phyloP scores from a whole-genome alignment of 2,888 invertebrate species.

The Nemurella pictetii region DNA sequence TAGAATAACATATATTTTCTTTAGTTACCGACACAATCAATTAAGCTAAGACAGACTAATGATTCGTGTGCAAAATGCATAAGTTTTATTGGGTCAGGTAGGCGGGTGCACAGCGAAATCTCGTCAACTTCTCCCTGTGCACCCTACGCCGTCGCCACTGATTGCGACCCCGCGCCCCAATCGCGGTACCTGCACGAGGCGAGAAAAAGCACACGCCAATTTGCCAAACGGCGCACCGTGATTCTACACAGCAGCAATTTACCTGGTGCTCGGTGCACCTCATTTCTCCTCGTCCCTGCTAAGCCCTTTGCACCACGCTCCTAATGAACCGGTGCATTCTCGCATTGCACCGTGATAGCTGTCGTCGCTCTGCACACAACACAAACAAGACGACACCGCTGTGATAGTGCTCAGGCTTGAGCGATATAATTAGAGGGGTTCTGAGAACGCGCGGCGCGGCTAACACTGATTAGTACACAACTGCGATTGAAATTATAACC shows the following conservation, averaged over 20 bases:
- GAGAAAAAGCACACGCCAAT: not conserved
- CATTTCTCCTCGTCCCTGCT: not conserved
- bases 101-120: too few relatives aligned
- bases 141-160: too few relatives aligned
- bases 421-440: not conserved
- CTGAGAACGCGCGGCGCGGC: not conserved
- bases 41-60: too few relatives aligned
- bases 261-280: not conserved
- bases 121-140: too few relatives aligned
- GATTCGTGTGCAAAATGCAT: too few relatives aligned
- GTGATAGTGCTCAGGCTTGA: not conserved
- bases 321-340: not conserved
- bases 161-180: too few relatives aligned
- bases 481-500: not conserved
- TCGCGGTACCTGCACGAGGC: not conserved
- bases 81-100: too few relatives aligned
- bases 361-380: too few relatives aligned
- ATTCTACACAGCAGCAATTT: not conserved
- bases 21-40: too few relatives aligned
- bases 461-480: not conserved
- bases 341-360: not conserved
- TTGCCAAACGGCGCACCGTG: not conserved
- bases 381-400: not conserved
- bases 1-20: too few relatives aligned
- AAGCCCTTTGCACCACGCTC: not conserved